Conservation (phyloP, 1,140 invertebrate species). For the Drosophila virilis region DNA sequence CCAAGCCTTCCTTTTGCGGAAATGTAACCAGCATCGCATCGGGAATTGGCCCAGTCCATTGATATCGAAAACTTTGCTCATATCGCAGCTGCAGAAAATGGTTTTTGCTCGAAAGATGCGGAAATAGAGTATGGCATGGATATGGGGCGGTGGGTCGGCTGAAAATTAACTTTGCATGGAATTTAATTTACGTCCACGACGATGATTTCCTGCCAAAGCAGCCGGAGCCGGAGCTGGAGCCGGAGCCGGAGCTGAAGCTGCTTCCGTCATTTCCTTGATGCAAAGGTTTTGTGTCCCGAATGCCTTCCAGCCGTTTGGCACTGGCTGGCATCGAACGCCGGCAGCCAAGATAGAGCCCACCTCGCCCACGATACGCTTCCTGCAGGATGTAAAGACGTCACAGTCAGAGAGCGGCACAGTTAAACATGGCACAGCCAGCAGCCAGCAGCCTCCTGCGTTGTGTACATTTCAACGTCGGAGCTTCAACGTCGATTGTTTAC, state of each 20-base stretch:
- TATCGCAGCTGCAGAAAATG: conserved; percentile 31
- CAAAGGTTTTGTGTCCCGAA: conserved; percentile 59
- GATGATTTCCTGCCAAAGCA: conserved; percentile 80
- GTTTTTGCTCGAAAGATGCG: conserved; percentile 38
- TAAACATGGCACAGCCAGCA: neutral
- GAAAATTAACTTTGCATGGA: conserved; percentile 81
- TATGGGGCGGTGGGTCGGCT: conserved; percentile 2
- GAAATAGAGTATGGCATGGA: conserved; percentile 40
- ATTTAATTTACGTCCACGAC: conserved; percentile 83
- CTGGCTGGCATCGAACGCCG: conserved; percentile 29
- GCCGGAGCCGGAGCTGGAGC: conserved; percentile 28
- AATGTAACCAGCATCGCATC: neutral
- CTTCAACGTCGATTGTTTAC: conserved; percentile 69
- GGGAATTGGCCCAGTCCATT: neutral
- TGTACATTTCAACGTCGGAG: conserved; percentile 59
- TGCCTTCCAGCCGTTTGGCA: conserved; percentile 17
- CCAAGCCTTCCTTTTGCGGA: neutral
- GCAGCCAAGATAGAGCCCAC: conserved; percentile 16
- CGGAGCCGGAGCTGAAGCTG: conserved; percentile 17
- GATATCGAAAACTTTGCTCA: conserved; percentile 30
- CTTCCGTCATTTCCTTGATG: conserved; percentile 82
- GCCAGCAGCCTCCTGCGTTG: conserved; percentile 6
- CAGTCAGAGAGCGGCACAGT: conserved; percentile 3
- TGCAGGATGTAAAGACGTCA: conserved; percentile 73
- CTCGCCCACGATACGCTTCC: conserved; percentile 67